Evolutionary conservation across 2,888 invertebrate species (phyloP), one percentile per base, ranked within the genome.

Genomic region (Esperia sulphurella): DNA sequence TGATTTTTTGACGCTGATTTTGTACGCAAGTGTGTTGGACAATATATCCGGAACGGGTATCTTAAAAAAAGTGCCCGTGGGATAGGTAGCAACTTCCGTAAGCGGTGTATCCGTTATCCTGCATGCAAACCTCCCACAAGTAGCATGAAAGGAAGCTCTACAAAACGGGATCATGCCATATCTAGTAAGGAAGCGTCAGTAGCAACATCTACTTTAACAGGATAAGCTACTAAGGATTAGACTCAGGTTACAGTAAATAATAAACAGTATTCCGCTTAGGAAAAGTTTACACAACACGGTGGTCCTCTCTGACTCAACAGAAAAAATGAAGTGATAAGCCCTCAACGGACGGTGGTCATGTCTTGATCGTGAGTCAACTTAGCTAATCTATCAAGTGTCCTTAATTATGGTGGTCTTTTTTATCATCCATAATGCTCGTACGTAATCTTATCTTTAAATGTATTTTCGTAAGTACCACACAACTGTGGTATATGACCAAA

Each of bases 81-180:
- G 28, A 31, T 14, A 69, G 70, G 65, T 65, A 54, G 65, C 62
- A 61, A 75, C 74, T 73, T 79, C 78, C 73, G 69, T 79, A 75
- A 85, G 82, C 81, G 77, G 75, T 74, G 79, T 76, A 83, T 79
- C 78, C 79, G 74, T 71, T 79, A 75, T 76, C 70, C 73, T 66
- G 65, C 61, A 61, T 55, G 57, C 57, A 65, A 63, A 60, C 59
- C 65, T 68, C 59, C n/a, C 68, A 68, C 65, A 66, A 65, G 55
- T 55, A 66, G 69, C 66, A 60, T 76, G 85, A 82, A 86, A 84
- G 87, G 86, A 87, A 87, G 85, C 83, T 76, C 76, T 82, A 83
- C 73, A 80, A 74, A 62, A 60, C 60, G 66, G 71, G 70, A 73
- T 74, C 75, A 69, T 70, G 63, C 67, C 69, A 58, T 88, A 85